phyloP scores from a whole-genome alignment of 2,888 invertebrate genomes.

The Diarsia rubi region DNA sequence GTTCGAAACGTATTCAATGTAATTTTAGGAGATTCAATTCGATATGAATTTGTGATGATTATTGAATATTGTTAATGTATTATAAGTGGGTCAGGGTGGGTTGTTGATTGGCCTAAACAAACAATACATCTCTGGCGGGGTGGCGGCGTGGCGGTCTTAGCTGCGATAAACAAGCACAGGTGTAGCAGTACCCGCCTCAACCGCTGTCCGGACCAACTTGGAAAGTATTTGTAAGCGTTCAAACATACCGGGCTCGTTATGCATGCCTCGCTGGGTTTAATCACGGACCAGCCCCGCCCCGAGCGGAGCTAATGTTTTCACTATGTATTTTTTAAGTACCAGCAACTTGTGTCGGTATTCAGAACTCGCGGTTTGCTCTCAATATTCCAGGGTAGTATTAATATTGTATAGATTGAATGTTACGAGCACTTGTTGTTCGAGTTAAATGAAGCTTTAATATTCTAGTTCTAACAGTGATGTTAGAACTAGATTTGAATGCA shows the following conservation, averaged over 20 bases:
- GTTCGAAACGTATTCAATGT: conserved; percentile 61
- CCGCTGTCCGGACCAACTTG: conserved; percentile 84
- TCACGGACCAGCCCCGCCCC: conserved; percentile 85
- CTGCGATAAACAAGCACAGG: conserved; percentile 86
- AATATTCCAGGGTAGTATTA: conserved; percentile 66
- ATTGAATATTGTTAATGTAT: conserved; percentile 81
- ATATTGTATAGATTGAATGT: conserved; percentile 58
- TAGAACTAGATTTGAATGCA: conserved; percentile 1
- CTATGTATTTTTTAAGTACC: conserved; percentile 89
- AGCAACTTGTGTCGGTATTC: conserved; percentile 67
- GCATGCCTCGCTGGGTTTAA: conserved; percentile 90
- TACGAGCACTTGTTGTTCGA: conserved; percentile 32
- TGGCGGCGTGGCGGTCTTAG: conserved; percentile 77
- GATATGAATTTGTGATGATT: conserved; percentile 64
- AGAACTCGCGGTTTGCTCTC: conserved; percentile 71
- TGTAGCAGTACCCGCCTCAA: conserved; percentile 80
- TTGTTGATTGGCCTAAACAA: conserved; percentile 82
- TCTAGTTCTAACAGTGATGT: no score
- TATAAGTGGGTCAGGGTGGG: conserved; percentile 80
- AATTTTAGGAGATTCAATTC: conserved; percentile 46
- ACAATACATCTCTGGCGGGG: conserved; percentile 76
- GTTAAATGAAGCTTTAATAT: conserved; percentile 25
- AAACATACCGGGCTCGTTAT: conserved; percentile 89
- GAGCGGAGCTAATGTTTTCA: conserved; percentile 87
- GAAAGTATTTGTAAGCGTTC: conserved; percentile 88